A percentile compares a stretch with the other conserved stretches of the same genome.
These are phyloP conservation scores for Uropetala carovei DNA, from an alignment of 2,888 invertebrate species.

Conservation along the genomic window DNA sequence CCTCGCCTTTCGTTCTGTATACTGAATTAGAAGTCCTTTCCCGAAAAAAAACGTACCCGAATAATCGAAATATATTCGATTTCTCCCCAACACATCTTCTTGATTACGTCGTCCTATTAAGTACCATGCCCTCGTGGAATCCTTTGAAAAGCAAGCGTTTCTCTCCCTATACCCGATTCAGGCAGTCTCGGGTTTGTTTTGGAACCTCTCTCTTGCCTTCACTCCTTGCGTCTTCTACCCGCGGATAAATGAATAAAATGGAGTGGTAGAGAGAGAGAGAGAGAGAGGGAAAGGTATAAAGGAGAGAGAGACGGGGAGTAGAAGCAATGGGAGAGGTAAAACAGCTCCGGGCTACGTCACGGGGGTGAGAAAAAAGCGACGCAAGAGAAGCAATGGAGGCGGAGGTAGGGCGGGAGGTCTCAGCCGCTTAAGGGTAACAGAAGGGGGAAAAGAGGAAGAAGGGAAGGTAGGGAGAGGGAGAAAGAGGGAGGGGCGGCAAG, in stretches of 20 bases:
- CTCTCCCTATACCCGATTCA: not conserved
- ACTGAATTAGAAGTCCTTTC: not conserved
- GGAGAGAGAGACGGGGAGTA: not conserved
- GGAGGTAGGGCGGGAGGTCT: not conserved
- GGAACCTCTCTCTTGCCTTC: not conserved
- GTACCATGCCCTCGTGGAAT: not conserved
- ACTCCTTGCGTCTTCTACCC: not conserved
- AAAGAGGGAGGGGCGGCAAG: slow-evolving; percentile 13
- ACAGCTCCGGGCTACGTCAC: not conserved
- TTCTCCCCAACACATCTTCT: slow-evolving; percentile 30
- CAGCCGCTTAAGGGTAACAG: not conserved
- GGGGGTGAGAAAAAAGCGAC: slow-evolving; percentile 24
- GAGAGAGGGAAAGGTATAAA: not conserved
- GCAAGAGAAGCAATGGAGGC: slow-evolving; percentile 23
- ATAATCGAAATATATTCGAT: not conserved
- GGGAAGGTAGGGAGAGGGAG: not conserved
- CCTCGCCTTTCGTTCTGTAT: no score
- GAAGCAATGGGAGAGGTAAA: not conserved
- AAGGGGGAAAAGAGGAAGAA: not conserved
- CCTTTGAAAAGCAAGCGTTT: slow-evolving; percentile 1
- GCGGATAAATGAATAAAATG: slow-evolving; percentile 37
- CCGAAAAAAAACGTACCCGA: not conserved
- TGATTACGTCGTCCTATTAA: slow-evolving; percentile 35
- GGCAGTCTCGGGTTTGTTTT: slow-evolving; percentile 29
- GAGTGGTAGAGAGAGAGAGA: not conserved